phyloP scores from a whole-genome alignment of 2,797 vertebrate genomes.

The Spatula clypeata region DNA sequence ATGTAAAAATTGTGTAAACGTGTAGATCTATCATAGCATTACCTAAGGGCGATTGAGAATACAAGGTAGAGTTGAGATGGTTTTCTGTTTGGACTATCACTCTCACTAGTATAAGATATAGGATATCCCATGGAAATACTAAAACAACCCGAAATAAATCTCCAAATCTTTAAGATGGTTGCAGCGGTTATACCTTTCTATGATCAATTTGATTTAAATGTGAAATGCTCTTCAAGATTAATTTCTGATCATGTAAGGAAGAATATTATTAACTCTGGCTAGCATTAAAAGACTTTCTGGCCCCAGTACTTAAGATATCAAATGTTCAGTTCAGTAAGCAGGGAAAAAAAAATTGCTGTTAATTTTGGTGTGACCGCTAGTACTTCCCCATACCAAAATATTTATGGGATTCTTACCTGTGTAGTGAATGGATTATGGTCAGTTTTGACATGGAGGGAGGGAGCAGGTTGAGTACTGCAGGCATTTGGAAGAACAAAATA shows the following conservation, averaged over 20 bases:
- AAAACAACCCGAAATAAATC: background rate
- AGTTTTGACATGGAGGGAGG: background rate
- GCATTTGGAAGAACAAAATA: background rate
- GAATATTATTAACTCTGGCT: background rate
- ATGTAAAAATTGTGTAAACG: background rate
- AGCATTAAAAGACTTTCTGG: background rate
- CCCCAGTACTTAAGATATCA: background rate
- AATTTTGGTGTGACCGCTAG: background rate
- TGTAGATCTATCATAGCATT: accelerated
- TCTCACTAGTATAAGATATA: background rate
- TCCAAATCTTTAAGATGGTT: accelerated
- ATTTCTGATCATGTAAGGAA: background rate
- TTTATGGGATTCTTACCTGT: background rate
- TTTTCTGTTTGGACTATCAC: accelerated
- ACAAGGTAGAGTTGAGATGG: accelerated
- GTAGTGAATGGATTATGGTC: background rate
- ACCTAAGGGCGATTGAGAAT: background rate
- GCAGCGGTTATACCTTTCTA: background rate
- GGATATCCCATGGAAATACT: background rate
- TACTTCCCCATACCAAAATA: background rate
- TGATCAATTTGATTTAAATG: background rate
- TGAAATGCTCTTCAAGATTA: background rate
- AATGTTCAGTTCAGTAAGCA: background rate
- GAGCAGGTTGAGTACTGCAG: background rate
- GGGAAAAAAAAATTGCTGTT: background rate